phyloP scores from a whole-genome alignment of 2,797 vertebrate species.

The Philypnodon macrostomus region DNA sequence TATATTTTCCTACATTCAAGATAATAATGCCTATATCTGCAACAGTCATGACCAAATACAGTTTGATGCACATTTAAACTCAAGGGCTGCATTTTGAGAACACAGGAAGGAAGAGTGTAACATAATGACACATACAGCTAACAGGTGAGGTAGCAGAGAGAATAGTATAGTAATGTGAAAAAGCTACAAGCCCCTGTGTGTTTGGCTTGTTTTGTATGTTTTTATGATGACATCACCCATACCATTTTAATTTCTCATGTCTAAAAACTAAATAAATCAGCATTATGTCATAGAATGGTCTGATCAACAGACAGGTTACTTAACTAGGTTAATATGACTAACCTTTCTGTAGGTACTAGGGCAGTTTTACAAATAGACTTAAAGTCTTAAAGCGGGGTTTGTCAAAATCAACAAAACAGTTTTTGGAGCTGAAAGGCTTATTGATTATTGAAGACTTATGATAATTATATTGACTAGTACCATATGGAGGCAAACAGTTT shows the following conservation, averaged over 20 bases:
- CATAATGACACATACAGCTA: slow-evolving; percentile 10
- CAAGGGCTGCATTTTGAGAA: slow-evolving; percentile 28
- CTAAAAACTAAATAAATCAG: too few relatives aligned
- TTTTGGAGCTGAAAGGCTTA: too few relatives aligned
- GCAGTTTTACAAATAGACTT: too few relatives aligned
- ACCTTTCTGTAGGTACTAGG: too few relatives aligned
- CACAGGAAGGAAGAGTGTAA: slow-evolving; percentile 18
- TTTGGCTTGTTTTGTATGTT: too few relatives aligned
- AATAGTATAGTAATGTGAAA: slow-evolving; percentile 18
- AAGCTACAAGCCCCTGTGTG: slow-evolving; percentile 21
- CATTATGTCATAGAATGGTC: too few relatives aligned
- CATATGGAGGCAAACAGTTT: not conserved
- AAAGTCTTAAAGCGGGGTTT: too few relatives aligned
- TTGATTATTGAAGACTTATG: too few relatives aligned
- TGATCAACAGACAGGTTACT: too few relatives aligned
- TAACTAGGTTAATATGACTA: too few relatives aligned
- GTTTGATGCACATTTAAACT: slow-evolving; percentile 16
- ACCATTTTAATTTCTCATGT: too few relatives aligned
- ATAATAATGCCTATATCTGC: slow-evolving; percentile 12
- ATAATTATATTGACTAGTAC: not conserved
- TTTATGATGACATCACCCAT: too few relatives aligned
- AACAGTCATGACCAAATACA: not conserved
- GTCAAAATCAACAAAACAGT: not conserved
- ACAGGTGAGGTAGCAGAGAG: slow-evolving; percentile 49
- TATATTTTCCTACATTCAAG: slow-evolving; percentile 29